These are phyloP conservation scores for Nezara viridula DNA, from an alignment of 2,888 invertebrate species.

Conservation along the genomic window DNA sequence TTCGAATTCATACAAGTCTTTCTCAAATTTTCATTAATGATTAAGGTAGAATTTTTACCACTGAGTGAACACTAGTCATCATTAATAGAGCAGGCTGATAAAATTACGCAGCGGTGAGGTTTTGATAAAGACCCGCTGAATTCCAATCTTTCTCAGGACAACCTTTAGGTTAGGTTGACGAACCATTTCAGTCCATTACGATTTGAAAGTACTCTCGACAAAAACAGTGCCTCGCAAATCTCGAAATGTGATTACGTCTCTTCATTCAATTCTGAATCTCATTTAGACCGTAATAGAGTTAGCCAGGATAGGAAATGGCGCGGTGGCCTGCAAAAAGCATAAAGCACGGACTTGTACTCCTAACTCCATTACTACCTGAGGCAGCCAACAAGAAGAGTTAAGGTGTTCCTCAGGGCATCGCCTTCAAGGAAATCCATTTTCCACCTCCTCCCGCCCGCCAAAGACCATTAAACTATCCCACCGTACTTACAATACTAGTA, in stretches of 20 bases:
- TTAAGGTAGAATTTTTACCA: too few species aligned
- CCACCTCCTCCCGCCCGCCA: neutral
- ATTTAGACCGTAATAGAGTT: neutral
- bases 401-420: too few species aligned
- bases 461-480: neutral
- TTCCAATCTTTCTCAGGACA: neutral
- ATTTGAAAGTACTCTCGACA: neutral
- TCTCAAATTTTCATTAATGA: too few species aligned
- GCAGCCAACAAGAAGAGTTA: neutral
- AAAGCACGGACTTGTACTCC: neutral
- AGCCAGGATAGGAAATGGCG: neutral
- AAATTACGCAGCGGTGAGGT: too few species aligned
- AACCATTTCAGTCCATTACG: neutral
- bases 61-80: too few species aligned
- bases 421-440: neutral
- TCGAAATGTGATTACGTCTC: neutral
- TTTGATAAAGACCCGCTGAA: neutral
- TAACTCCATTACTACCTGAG: neutral
- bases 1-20: too few species aligned
- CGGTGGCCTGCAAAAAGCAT: neutral
- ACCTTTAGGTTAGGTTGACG: too few species aligned
- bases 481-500: too few species aligned
- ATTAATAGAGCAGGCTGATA: too few species aligned
- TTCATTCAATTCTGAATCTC: constrained; percentile 1
- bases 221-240: neutral